Base-by-base conservation (phyloP, 2,888 invertebrate genomes). In the Xestia xanthographa region DNA sequence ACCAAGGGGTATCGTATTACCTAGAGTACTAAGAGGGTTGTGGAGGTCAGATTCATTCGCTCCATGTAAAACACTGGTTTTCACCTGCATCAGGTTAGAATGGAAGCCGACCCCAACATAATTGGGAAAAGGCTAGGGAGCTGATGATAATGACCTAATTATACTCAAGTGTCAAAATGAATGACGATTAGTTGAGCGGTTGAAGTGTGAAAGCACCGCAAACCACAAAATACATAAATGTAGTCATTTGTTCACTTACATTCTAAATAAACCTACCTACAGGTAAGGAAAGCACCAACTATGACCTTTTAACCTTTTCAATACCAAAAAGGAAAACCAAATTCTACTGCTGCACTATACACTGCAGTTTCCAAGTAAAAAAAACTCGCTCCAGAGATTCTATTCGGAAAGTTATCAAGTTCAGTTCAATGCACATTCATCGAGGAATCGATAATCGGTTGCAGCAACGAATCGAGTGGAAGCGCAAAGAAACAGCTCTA, bases 361-460 rank as follows among this genome's bases (percentile, higher is more conserved):
- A 65, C 22, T 43, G 43, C n/a, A 22, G 17, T 20, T 43, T n/a
- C 41, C 34, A 43, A 43, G 38, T n/a, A 41, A 26, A n/a, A 34
- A 53, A 41, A 41, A 63, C 34, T 8, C 34, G 1, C 29, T 8
- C 17, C 9, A 34, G 20, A 5, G 17, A 1, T 66, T 58, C 38
- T 45, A 53, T 34, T 53, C 22, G 20, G 29, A 80, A 72, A 77
- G n/a, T 75, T 50, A 77, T 77, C 5, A 45, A 70, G 34, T 65
- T 60, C 62, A 67, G 67, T 78, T 74, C 74, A 76, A 63, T 67
- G 70, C 72, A 68, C 76, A 76, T 80, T 83, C 63, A 69, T 63
- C 20, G 26, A 34, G 34, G 69, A 85, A 82, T 63, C 79, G 74
- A 85, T 79, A 83, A 63, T 71, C 65, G 69, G 63, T 75, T 75